Percentiles rank a stretch among this genome's conserved stretches.
Evolutionary conservation across 1,140 invertebrate genomes (phyloP).

Genomic region (Drosophila paulistorum): DNA sequence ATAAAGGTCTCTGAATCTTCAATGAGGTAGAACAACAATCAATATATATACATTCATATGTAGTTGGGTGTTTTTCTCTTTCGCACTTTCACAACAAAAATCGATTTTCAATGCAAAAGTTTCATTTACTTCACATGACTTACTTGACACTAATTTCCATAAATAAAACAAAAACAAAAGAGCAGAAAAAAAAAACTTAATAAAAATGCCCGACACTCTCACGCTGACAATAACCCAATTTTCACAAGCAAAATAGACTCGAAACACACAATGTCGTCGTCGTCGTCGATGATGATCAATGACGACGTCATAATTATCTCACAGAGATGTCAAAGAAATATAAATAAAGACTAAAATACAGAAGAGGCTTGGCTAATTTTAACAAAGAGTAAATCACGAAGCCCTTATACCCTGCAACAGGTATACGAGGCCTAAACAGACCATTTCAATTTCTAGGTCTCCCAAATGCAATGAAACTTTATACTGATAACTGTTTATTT

Average conservation of each 20-base stretch:
- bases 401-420: too few species aligned
- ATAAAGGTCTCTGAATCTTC: conserved; percentile 56
- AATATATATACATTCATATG: neutral
- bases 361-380: too few species aligned
- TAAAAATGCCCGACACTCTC: conserved; percentile 50
- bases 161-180: conserved; percentile 67
- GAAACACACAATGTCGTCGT: neutral
- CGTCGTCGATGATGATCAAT: too few species aligned
- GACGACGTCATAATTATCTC: neutral
- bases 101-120: conserved; percentile 61
- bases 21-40: conserved; percentile 32
- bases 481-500: too few species aligned
- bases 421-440: too few species aligned
- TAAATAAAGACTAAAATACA: too few species aligned
- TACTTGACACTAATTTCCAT: conserved; percentile 82
- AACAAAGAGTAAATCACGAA: too few species aligned
- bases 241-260: conserved; percentile 64
- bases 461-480: too few species aligned
- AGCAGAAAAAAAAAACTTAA: conserved; percentile 53
- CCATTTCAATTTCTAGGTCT: too few species aligned
- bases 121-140: conserved; percentile 67
- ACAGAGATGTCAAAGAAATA: too few species aligned
- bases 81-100: conserved; percentile 24
- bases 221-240: conserved; percentile 78
- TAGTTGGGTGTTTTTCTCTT: conserved; percentile 1